These are phyloP conservation scores for Montifringilla adamsi DNA, from an alignment of 2,113 vertebrate genomes.

Conservation along the genomic window DNA sequence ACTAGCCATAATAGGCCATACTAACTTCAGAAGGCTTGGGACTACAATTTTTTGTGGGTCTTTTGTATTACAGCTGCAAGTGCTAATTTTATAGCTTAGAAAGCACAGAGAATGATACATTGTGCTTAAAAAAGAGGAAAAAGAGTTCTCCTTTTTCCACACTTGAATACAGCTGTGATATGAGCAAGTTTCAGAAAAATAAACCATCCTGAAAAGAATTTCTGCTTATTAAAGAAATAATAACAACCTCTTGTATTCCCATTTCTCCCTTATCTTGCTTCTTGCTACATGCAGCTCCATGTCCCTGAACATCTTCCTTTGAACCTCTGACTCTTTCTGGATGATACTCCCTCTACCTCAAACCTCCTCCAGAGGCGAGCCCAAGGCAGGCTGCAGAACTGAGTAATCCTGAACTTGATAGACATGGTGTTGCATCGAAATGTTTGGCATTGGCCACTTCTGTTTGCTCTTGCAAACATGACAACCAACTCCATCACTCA, in stretches of 20 bases:
- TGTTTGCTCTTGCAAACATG: neutral
- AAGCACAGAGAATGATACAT: neutral
- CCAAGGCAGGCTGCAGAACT: neutral
- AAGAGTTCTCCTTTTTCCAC: neutral
- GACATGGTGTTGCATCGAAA: neutral
- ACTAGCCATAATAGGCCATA: neutral
- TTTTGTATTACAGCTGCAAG: neutral
- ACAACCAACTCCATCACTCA: neutral
- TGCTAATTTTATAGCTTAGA: conserved; percentile 13
- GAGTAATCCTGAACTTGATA: neutral
- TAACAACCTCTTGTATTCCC: neutral
- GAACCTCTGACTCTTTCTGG: neutral
- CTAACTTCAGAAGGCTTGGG: neutral
- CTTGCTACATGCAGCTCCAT: neutral
- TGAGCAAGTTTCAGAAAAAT: neutral
- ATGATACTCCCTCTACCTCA: neutral
- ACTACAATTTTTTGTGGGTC: neutral
- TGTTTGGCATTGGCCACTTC: neutral
- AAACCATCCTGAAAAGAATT: neutral
- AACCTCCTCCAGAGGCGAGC: neutral
- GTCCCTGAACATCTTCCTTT: neutral
- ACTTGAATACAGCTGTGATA: neutral
- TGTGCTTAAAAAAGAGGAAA: neutral
- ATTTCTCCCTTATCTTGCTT: neutral
- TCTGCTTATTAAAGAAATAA: neutral